These are phyloP conservation scores for Enteromius thamalakanensis DNA, from an alignment of 2,797 vertebrate genomes.

Conservation along the genomic window DNA sequence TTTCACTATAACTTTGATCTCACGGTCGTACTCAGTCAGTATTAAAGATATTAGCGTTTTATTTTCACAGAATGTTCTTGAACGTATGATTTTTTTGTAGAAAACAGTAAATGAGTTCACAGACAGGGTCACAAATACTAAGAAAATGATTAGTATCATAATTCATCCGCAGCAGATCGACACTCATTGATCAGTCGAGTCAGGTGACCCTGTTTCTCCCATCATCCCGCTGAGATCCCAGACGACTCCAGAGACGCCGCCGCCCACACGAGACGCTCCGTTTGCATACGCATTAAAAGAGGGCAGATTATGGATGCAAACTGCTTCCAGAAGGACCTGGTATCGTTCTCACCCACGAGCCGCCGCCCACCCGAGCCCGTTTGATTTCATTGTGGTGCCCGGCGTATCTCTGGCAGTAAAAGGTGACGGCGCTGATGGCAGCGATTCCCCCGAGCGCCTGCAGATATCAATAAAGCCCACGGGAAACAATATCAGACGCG, in stretches of 20 bases:
- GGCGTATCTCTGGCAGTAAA: constrained; percentile 1
- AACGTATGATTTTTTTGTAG: no score
- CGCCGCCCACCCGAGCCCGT: neutral
- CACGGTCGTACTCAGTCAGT: no score
- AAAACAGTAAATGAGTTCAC: no score
- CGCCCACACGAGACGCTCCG: constrained; percentile 5
- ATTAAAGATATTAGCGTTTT: no score
- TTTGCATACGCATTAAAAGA: constrained; percentile 47
- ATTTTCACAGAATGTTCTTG: no score
- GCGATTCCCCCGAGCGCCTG: neutral
- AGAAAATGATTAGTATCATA: no score
- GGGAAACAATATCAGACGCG: neutral
- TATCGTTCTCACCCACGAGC: constrained; percentile 13
- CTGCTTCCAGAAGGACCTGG: constrained; percentile 4
- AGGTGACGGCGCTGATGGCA: neutral
- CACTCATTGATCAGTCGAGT: constrained; percentile 3
- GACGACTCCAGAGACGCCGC: constrained; percentile 16
- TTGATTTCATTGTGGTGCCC: constrained; percentile 3
- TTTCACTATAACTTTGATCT: no score
- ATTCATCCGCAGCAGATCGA: no score
- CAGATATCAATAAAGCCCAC: neutral
- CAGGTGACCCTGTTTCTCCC: constrained; percentile 13
- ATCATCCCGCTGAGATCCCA: constrained; percentile 37
- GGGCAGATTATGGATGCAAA: constrained; percentile 45
- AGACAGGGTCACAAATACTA: no score